Conservation (phyloP, 2,797 vertebrate genomes). For the Epinephelus awoara region DNA sequence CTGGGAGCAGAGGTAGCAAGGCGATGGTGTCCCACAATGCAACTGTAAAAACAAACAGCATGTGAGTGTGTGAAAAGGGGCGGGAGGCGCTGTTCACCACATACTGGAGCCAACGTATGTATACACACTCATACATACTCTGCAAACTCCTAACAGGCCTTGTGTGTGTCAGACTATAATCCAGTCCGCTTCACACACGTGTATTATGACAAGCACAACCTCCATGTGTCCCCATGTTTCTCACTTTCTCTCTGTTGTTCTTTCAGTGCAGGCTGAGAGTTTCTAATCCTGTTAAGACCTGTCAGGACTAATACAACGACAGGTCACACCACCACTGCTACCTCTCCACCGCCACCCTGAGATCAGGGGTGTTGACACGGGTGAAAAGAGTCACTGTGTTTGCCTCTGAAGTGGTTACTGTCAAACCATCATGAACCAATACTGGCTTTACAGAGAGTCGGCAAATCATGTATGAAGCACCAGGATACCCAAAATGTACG, state of each 20-base stretch:
- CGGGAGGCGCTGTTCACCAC: conserved; percentile 63
- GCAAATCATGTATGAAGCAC: background rate
- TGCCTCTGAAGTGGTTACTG: conserved; percentile 64
- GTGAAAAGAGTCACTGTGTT: conserved; percentile 52
- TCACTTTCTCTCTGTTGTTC: conserved; percentile 53
- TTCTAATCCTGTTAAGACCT: conserved; percentile 86
- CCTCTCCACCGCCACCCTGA: conserved; percentile 29
- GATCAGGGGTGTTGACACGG: conserved; percentile 68
- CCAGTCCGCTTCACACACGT: conserved; percentile 51
- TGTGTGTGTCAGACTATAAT: conserved; percentile 58
- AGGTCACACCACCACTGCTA: conserved; percentile 60
- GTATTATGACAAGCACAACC: conserved; percentile 70
- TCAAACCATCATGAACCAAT: conserved; percentile 50
- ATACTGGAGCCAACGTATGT: conserved; percentile 52
- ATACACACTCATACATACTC: conserved; percentile 33
- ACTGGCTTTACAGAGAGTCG: conserved; percentile 16
- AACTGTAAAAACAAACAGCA: conserved; percentile 86
- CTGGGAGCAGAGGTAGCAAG: conserved; percentile 69
- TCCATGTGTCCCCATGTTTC: conserved; percentile 39
- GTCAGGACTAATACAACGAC: conserved; percentile 77
- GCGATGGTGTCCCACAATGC: conserved; percentile 79
- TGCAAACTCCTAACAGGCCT: conserved; percentile 53
- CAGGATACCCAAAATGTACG: background rate
- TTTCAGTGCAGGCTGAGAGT: conserved; percentile 71
- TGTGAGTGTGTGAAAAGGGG: conserved; percentile 68